phyloP scores from a whole-genome alignment of 2,888 invertebrate genomes.

The Dioctria linearis region DNA sequence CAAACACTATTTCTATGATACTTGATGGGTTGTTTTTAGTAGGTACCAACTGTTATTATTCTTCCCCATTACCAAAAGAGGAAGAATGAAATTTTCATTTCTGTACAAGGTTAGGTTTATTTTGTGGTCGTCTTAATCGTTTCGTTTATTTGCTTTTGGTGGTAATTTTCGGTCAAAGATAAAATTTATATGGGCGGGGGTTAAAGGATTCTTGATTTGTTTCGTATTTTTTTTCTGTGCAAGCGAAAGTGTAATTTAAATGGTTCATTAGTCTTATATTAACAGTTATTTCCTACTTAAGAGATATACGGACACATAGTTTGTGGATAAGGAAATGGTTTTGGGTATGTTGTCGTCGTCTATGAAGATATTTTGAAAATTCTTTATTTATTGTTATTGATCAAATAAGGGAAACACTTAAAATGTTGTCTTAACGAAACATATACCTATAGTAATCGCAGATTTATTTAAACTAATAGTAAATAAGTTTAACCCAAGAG shows the following conservation, averaged over 20 bases:
- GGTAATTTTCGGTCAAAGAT: slow-evolving; percentile 21
- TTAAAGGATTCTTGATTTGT: neutral
- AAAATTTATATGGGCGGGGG: neutral
- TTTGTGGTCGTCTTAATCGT: slow-evolving; percentile 42
- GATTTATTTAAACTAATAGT: too few relatives aligned
- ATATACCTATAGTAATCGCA: too few relatives aligned
- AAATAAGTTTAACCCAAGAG: too few relatives aligned
- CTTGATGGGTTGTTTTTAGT: neutral
- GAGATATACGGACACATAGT: slow-evolving; percentile 22
- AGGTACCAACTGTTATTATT: neutral
- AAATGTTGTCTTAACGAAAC: neutral
- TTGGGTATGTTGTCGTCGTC: neutral
- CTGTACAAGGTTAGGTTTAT: slow-evolving; percentile 37
- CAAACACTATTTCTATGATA: neutral
- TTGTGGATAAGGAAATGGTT: slow-evolving; percentile 9
- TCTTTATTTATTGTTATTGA: too few relatives aligned
- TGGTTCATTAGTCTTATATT: slow-evolving; percentile 32
- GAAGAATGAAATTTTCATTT: slow-evolving; percentile 50
- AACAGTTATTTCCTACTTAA: slow-evolving; percentile 36
- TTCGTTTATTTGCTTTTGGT: slow-evolving; percentile 47
- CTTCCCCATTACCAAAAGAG: neutral
- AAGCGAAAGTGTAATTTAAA: slow-evolving; percentile 5
- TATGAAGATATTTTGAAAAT: slow-evolving; percentile 12
- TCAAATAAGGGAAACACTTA: too few relatives aligned
- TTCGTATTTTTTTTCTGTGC: slow-evolving; percentile 42